phyloP scores from a whole-genome alignment of 2,113 vertebrate genomes.

The Hydropotes inermis region DNA sequence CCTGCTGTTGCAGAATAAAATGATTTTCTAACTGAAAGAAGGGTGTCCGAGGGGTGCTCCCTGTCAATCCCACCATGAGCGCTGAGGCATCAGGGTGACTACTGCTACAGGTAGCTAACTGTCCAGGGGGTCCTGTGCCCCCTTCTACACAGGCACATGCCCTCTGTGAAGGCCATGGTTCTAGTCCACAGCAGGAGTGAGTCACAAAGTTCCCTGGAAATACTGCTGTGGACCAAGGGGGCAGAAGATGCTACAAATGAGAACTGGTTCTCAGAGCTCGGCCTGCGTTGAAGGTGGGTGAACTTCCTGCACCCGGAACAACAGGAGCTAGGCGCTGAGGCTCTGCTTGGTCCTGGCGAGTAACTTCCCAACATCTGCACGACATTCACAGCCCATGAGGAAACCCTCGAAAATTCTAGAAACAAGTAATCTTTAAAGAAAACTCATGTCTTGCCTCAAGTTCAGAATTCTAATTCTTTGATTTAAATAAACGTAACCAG shows the following conservation, averaged over 20 bases:
- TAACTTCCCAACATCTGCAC: background rate
- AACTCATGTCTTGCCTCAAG: background rate
- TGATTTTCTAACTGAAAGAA: background rate
- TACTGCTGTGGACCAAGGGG: too few relatives aligned
- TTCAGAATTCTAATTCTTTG: background rate
- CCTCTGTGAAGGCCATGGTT: background rate
- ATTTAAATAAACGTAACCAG: background rate
- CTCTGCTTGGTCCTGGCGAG: fast-evolving
- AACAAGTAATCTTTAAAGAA: background rate
- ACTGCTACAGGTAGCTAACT: background rate
- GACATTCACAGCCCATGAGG: fast-evolving
- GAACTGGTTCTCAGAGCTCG: background rate
- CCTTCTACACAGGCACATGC: background rate
- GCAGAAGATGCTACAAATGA: fast-evolving
- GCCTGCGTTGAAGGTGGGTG: fast-evolving
- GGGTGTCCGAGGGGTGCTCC: background rate
- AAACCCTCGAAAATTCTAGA: background rate
- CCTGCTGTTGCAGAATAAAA: background rate
- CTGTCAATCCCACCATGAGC: fast-evolving
- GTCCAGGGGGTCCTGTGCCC: fast-evolving
- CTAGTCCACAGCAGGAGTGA: background rate
- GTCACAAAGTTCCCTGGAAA: background rate
- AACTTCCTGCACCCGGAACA: fast-evolving
- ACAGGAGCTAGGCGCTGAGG: fast-evolving
- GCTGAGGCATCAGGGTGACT: fast-evolving